Evolutionary conservation across 2,888 invertebrate species (phyloP), one percentile per base, ranked within the genome.

Genomic region (Seira ritae): DNA sequence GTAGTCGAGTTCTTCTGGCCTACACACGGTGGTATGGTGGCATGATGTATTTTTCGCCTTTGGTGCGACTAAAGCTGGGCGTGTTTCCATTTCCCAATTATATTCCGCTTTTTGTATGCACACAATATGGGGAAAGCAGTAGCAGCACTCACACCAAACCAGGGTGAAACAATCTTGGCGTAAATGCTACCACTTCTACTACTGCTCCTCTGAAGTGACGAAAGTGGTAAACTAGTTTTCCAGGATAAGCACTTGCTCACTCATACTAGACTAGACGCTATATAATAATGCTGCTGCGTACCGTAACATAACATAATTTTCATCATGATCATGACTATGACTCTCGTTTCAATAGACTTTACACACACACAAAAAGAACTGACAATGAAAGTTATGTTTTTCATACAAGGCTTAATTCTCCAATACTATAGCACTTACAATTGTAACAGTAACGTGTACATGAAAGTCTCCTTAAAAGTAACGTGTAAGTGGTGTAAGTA

Each of bases 61-160:
- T 62, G 62, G 62, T 62, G 62, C 62, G 62, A 62, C 20, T 62
- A 62, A 62, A 62, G 62, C 62, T 62, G 62, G 62, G 62, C 62
- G 62, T 62, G 62, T 62, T 62, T 62, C 62, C 62, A 62, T 62
- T 62, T 62, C 50, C n/a, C 62, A 62, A 62, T 62, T 62, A 62
- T 62, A 62, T 62, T 12, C 62, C 22, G 4, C 12, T 15, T 62
- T 62, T 62, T 62, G 20, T 20, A 62, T 62, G 62, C 62, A 62
- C 20, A 20, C 22, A 62, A 62, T 62, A 62, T 62, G 62, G 62
- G 62, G 50, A 50, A n/a, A 50, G 17, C 50, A 50, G 31, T 55
- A 55, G 55, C 55, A n/a, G n/a, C 55, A 55, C 31, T 4, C 31
- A 31, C 31, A 31, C 31, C 31, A 31, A 31, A 31, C 31, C 22